Evolutionary conservation across 2,888 invertebrate genomes (phyloP).

Genomic region (Philereme vetulata): DNA sequence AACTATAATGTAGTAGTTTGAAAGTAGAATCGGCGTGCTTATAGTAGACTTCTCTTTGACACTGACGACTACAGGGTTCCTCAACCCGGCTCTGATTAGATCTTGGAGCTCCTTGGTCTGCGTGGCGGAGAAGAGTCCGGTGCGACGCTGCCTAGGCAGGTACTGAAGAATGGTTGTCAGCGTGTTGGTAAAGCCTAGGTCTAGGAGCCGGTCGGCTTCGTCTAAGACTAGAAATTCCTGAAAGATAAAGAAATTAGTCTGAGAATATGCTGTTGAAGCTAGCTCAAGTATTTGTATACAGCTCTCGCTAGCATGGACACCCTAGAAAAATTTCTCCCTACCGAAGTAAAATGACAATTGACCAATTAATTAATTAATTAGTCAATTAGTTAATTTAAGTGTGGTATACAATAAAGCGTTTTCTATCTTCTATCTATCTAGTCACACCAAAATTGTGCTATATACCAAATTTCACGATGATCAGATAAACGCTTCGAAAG

Average conservation of each 20-base stretch:
- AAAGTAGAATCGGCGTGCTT: conserved; percentile 88
- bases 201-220: conserved; percentile 97
- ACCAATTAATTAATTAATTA: too few species aligned
- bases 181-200: conserved; percentile 94
- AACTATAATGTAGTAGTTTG: conserved; percentile 92
- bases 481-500: too few species aligned
- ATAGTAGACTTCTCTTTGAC: conserved; percentile 93
- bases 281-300: too few species aligned
- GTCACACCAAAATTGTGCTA: too few species aligned
- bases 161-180: conserved; percentile 95
- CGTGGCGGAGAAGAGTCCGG: conserved; percentile 99
- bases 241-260: conserved; percentile 36
- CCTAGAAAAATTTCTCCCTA: too few species aligned
- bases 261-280: too few species aligned
- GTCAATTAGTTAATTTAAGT: too few species aligned
- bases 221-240: conserved; percentile 96
- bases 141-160: conserved; percentile 96
- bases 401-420: too few species aligned
- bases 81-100: conserved; percentile 94
- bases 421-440: too few species aligned
- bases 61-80: conserved; percentile 95
- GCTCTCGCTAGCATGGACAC: too few species aligned
- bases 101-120: conserved; percentile 97
- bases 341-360: too few species aligned
- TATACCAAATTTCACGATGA: too few species aligned